Evolutionary conservation across 2,113 vertebrate genomes (phyloP).

Genomic region (Beaufortia kweichowensis): DNA sequence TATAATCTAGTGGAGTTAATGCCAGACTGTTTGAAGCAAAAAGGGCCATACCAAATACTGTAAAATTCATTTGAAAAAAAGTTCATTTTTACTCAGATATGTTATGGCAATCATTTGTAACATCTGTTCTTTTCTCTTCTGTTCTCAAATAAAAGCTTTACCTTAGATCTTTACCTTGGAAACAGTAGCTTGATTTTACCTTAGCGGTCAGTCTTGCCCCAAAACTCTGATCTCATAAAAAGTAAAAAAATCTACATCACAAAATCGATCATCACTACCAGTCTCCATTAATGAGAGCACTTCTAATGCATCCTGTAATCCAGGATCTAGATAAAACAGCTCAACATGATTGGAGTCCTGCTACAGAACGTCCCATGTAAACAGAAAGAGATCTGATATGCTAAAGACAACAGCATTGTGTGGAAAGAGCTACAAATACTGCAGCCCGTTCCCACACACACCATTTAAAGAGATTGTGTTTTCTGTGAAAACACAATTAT

Average conservation of each 20-base stretch:
- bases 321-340: slow-evolving; percentile 57
- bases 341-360: slow-evolving; percentile 39
- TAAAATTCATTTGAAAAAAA: too few species aligned
- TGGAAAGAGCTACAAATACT: slow-evolving; percentile 72
- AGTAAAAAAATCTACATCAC: too few species aligned
- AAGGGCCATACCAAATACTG: too few species aligned
- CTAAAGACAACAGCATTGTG: slow-evolving; percentile 69
- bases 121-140: too few species aligned
- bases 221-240: slow-evolving; percentile 6
- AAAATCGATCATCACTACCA: slow-evolving; percentile 24
- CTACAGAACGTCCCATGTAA: slow-evolving; percentile 61
- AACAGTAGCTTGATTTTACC: neutral
- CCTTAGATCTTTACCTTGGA: neutral
- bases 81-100: too few species aligned
- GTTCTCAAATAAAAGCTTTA: too few species aligned
- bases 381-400: slow-evolving; percentile 62
- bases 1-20: neutral
- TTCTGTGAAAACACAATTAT: slow-evolving; percentile 55
- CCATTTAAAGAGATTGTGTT: slow-evolving; percentile 56
- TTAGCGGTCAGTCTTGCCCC: neutral
- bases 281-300: slow-evolving; percentile 25
- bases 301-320: slow-evolving; percentile 49
- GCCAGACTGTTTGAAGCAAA: too few species aligned
- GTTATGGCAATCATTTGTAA: too few species aligned
- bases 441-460: slow-evolving; percentile 69